Conservation (phyloP, 1,140 invertebrate genomes). For the Reticulitermes speratus region DNA sequence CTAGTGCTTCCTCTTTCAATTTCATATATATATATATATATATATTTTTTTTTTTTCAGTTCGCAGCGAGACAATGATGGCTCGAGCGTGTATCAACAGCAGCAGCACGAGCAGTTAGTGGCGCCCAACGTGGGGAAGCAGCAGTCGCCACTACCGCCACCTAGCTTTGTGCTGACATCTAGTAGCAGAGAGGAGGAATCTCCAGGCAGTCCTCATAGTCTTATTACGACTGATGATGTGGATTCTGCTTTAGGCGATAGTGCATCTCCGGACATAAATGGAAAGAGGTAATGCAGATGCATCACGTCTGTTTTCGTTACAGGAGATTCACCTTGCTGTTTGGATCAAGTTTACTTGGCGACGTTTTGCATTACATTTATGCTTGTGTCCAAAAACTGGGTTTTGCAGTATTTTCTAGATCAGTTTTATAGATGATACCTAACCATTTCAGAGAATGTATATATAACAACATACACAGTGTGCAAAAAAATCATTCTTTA, state of each 20-base stretch:
- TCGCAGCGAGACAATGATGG: background rate
- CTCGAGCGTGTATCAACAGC: background rate
- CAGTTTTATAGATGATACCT: no score
- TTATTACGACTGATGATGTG: conserved; percentile 34
- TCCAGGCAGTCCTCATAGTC: conserved; percentile 27
- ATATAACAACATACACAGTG: no score
- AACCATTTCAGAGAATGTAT: no score
- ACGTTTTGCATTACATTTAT: no score
- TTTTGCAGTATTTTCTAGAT: no score
- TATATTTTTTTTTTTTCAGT: background rate
- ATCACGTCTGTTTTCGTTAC: no score
- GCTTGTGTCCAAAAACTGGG: no score
- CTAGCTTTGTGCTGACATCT: conserved; percentile 22
- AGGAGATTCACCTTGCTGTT: no score
- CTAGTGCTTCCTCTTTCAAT: no score
- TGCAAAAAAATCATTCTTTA: no score
- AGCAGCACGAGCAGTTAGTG: background rate
- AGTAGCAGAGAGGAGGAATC: background rate
- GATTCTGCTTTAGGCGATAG: conserved; percentile 41
- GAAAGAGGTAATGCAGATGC: conserved; percentile 33
- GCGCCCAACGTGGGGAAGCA: background rate
- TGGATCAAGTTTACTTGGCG: no score
- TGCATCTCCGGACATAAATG: conserved; percentile 38
- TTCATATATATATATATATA: no score
- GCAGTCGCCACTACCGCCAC: conserved; percentile 3